Conservation (phyloP, 2,113 vertebrate species). For the Acanthisitta chloris region DNA sequence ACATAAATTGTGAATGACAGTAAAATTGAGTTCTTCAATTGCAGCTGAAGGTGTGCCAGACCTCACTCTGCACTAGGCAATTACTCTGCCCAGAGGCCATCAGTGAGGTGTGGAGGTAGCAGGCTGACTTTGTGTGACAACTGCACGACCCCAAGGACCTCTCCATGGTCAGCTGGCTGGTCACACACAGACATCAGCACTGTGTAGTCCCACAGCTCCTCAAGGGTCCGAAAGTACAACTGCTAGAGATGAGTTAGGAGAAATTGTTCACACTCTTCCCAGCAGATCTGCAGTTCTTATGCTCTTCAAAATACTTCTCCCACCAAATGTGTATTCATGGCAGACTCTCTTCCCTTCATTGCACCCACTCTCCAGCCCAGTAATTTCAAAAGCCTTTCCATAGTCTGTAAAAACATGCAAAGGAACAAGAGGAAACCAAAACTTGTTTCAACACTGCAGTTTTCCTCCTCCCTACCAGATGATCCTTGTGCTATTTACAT, state of each 20-base stretch:
- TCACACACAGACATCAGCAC: not conserved
- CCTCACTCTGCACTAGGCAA: not conserved
- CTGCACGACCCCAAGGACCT: not conserved
- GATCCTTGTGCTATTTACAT: not conserved
- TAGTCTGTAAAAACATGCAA: not conserved
- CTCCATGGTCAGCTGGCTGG: not conserved
- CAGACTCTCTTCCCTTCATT: not conserved
- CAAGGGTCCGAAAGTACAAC: not conserved
- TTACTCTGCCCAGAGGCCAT: not conserved
- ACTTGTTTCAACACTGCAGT: not conserved
- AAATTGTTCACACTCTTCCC: not conserved
- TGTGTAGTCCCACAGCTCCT: fast-evolving
- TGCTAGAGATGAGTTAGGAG: not conserved
- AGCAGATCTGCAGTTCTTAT: not conserved
- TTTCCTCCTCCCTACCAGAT: not conserved
- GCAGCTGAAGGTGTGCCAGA: not conserved
- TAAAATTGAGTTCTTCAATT: not conserved
- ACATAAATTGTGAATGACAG: not conserved
- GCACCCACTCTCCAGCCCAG: not conserved
- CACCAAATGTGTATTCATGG: not conserved
- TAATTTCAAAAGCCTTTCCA: not conserved
- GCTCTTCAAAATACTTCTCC: not conserved
- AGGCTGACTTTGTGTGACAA: not conserved
- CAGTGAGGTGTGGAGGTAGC: not conserved
- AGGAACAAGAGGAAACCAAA: not conserved